Conservation (phyloP, 2,797 vertebrate species). For the Emys orbicularis region DNA sequence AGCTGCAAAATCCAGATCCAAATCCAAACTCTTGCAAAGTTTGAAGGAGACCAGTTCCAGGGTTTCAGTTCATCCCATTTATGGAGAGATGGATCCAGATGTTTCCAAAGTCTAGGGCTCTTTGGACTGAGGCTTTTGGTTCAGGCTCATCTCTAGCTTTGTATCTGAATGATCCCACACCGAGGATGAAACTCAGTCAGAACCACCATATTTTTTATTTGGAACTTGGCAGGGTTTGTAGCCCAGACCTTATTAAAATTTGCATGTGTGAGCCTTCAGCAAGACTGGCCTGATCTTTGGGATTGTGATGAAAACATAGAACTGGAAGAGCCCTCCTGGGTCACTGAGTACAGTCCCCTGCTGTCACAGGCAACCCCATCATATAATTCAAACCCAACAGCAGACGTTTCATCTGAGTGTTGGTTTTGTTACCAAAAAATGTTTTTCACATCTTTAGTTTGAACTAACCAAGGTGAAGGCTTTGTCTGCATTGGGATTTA, state of each 20-base stretch:
- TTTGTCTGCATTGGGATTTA: not conserved
- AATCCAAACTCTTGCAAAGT: not conserved
- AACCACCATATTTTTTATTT: not conserved
- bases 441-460: not conserved
- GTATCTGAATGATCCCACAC: not conserved
- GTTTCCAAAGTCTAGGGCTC: not conserved
- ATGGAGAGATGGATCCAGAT: not conserved
- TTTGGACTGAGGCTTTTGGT: not conserved
- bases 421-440: constrained; percentile 14
- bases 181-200: not conserved
- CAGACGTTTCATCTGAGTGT: not conserved
- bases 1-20: not conserved
- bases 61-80: not conserved
- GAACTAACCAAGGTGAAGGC: not conserved
- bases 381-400: not conserved
- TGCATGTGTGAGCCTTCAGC: not conserved
- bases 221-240: constrained; percentile 11
- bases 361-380: not conserved
- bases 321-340: not conserved
- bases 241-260: constrained; percentile 18
- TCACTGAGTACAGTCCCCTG: not conserved
- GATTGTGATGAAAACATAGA: not conserved
- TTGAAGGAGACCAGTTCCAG: not conserved
- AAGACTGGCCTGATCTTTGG: not conserved
- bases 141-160: not conserved